Base-by-base conservation (phyloP, 2,797 vertebrate genomes). In the Erethizon dorsatum region DNA sequence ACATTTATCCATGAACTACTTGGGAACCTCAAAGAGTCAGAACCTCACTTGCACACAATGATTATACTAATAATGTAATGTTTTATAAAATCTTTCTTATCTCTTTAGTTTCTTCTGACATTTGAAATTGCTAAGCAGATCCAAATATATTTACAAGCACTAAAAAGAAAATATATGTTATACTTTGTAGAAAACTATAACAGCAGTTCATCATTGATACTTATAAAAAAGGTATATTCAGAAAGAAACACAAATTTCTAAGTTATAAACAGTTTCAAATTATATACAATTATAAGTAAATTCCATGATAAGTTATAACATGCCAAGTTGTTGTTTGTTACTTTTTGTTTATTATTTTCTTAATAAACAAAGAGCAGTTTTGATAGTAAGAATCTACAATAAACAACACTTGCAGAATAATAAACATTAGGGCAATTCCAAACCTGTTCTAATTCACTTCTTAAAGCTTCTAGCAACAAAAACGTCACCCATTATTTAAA, bases 211-310 rank as follows among this genome's bases (percentile, higher is more conserved):
- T 14, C 15, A 59, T 6, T 67, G 26, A 47, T 82, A 24, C 2
- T 14, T 83, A 9, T 90, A 69, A 91, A n/a, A 45, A 5, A 83
- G 50, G 18, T 75, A 7, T 11, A 77, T 87, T 96, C n/a, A 52
- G 26, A 84, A 63, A 69, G 22, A 94, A 91, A 77, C 31, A 86
- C 71, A 79, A 73, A 65, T 65, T 57, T 94, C 10, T 7, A 83
- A 78, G 33, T 31, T 65, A 41, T 47, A 59, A 67, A 78, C 78
- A 80, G 47, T 71, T 94, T 93, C 33, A 91, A 83, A 9, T 56
- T 87, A 22, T 37, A 88, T 65, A 45, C 10, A 78, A 4, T 45
- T 83, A 18, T 13, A 18, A 71, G 4, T 75, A 83, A 89, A 91
- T 89, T 73, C n/a, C 17, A 52, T 71, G 12, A 67, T 73, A 56